Evolutionary conservation across 1,140 invertebrate species (phyloP), one percentile per base, ranked within the genome.

Genomic region (Drosophila cardini): DNA sequence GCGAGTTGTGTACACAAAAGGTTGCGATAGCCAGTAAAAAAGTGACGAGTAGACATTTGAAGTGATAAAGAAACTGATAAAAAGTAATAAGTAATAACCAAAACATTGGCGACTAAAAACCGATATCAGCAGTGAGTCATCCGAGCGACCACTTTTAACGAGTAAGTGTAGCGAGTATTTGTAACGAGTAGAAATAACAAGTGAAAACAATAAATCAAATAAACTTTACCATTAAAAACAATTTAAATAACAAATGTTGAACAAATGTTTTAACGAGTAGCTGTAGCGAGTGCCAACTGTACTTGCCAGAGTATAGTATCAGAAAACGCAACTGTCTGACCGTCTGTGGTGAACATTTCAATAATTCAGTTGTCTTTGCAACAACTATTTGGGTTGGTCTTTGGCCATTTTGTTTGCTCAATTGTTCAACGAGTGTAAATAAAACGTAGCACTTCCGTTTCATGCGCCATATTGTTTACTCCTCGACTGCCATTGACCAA

Each of bases 341-440:
- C 9, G 26, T 52, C 48, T 32, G 55, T 46, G 62, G 53, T 53
- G 30, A 50, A 70, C 50, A 76, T 57, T 73, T 69, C 68, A 72
- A 76, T 76, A 76, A 72, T 72, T 72, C 55, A 72, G 61, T 72
- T 64, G 55, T 48, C 64, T 74, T 48, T 62, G 48, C 69, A 70
- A 32, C 30, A 65, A 43, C 48, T 30, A 55, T 71, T 75, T 71
- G 67, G 50, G 58, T 45, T 52, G 53, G 46, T 18, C 58, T 56
- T 57, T 75, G 67, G 46, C 65, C 57, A 58, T 58, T 61, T 63
- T 87, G 76, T 87, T 87, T 86, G 72, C 71, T 46, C 79, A 70
- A 82, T 87, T 79, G 78, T 82, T 82, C 57, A 70, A 46, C 68
- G 64, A 82, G 50, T 82, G 83, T 75, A 86, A 86, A 86, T 86